These are phyloP conservation scores for Ephydatia muelleri DNA, from an alignment of 37 sponge, comb jelly and placozoan species.

Conservation along the genomic window DNA sequence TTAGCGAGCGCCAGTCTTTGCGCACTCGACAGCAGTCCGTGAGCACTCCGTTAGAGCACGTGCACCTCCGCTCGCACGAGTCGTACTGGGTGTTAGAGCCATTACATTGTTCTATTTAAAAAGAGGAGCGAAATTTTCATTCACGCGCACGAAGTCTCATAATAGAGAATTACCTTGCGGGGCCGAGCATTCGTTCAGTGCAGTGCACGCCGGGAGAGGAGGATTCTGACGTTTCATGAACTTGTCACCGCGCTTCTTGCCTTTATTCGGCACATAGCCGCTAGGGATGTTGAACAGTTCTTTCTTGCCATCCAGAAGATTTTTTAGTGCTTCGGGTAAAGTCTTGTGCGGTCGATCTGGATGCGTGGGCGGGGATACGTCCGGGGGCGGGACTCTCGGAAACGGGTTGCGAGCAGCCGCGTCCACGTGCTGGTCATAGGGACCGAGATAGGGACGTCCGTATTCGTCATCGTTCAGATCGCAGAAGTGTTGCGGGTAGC, in stretches of 20 bases:
- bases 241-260: background rate
- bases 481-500: too few species aligned
- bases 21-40: slow-evolving; percentile 27
- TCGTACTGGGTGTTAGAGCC: slow-evolving; percentile 19
- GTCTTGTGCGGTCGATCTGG: too few species aligned
- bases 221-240: background rate
- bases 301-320: background rate
- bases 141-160: too few species aligned
- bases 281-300: too few species aligned
- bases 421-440: background rate
- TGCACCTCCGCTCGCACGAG: slow-evolving; percentile 11
- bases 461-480: too few species aligned
- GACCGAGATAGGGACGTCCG: background rate
- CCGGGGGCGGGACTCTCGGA: background rate
- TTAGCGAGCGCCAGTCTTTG: slow-evolving; percentile 23
- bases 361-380: background rate
- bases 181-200: background rate
- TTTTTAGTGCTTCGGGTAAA: background rate
- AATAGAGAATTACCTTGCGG: too few species aligned
- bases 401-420: background rate
- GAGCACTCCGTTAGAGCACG: slow-evolving; percentile 4
- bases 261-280: too few species aligned
- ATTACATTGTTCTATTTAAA: slow-evolving; percentile 10
- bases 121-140: too few species aligned
- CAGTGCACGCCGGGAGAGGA: background rate